Evolutionary conservation across 2,113 vertebrate species (phyloP).

Genomic region (Trematocara unimaculatum): DNA sequence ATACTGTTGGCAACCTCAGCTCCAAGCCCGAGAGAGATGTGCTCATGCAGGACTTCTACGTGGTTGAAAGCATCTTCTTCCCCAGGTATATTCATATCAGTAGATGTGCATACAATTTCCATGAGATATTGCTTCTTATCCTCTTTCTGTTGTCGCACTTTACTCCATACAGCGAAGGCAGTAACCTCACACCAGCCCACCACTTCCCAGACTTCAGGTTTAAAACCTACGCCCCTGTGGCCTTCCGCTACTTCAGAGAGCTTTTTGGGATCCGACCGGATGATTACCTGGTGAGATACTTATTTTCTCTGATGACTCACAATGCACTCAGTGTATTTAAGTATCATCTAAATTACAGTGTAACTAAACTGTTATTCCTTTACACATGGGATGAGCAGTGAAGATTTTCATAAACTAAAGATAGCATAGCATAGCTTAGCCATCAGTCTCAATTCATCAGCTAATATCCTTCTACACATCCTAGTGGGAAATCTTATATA

Average conservation of each 20-base stretch:
- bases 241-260: constrained; percentile 96
- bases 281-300: constrained; percentile 87
- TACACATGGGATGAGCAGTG: neutral
- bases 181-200: constrained; percentile 95
- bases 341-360: neutral
- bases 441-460: neutral
- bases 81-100: constrained; percentile 75
- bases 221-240: constrained; percentile 95
- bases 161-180: constrained; percentile 84
- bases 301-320: neutral
- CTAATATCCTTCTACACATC: neutral
- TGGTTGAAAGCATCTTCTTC: constrained; percentile 98
- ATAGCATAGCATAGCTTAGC: neutral
- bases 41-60: constrained; percentile 97
- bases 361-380: neutral
- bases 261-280: constrained; percentile 97
- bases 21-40: constrained; percentile 98
- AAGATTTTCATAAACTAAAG: neutral
- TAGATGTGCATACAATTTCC: neutral
- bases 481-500: neutral
- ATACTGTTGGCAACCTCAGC: constrained; percentile 95
- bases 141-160: neutral
- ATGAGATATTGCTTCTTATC: neutral
- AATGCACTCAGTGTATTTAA: neutral
- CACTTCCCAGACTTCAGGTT: constrained; percentile 97